Base-by-base conservation (phyloP, 2,888 invertebrate species). In the Drosophila acutilabella region DNA sequence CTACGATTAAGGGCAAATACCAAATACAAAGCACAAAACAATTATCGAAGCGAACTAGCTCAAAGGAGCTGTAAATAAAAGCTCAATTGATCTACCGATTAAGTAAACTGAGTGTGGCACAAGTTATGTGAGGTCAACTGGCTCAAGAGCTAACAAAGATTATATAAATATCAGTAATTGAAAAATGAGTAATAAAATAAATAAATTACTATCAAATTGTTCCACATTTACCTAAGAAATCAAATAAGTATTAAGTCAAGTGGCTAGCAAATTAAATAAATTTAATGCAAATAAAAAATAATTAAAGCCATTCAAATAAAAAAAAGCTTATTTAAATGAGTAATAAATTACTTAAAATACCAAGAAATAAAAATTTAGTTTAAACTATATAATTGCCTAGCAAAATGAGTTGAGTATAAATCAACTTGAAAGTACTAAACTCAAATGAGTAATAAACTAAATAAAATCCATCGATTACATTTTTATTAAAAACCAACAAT, bases 1-100 rank as follows among this genome's bases (percentile, higher is more conserved):
- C 76, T 76, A 70, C 76, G 48, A 51, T 60, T 51, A 62, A 66
- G 26, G 7, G 16, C 11, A 42, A 13, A 26, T 30, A 26, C 70
- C 70, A 74, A 65, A 67, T 66, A 13, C 40, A 26, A 16, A 26
- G 30, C 23, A 42, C 48, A 40, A 36, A 53, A 47, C 51, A 42
- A 41, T 14, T 44, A 16, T 36, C 36, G 36, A 20, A 13, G 13
- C 8, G 8, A 54, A 41, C 52, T 33, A 6, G 38, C 16, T 47
- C 23, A 14, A 51, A 41, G 33, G 14, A 40, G 11, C 50, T 6
- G 13, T n/a, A 45, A 45, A 13, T 20, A 36, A 36, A 13, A 13
- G 36, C 36, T 36, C 13, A 36, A 13, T 13, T 36, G 13, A 36
- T 4, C 36, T 13, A 13, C 13, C 7, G 36, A 36, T 36, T 36